Base-by-base conservation (phyloP, 2,888 invertebrate species). In the Parochlus steinenii region DNA sequence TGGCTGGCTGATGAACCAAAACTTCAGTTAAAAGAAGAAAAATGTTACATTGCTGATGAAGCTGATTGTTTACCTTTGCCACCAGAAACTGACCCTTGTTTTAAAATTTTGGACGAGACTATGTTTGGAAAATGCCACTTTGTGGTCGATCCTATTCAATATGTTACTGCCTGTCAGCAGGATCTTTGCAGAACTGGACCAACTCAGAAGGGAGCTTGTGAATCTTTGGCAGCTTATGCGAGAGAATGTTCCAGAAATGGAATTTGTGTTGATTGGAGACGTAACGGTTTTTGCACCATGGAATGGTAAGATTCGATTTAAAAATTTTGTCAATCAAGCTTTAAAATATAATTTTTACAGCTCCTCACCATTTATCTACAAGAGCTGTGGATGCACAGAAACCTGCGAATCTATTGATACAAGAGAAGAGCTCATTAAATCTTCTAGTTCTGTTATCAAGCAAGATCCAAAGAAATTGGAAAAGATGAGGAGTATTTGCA, bases 221-320 rank as follows among this genome's bases (percentile, higher is more conserved):
- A 61, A 12, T 61, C 69, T 0, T 56, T 85, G 11, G 71, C 73
- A 44, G 70, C 74, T 0, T 86, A 85, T 52, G 79, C 77, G 0
- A 64, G 70, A 38, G 75, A 74, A 43, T 86, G 86, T 46, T 61
- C 69, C 10, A 58, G 64, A 10, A 64, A 67, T 37, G 80, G 75
- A 7, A 64, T 85, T n/a, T 83, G 83, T 47, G 56, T 78, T 2
- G 61, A 71, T 45, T 85, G 86, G 82, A 63, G 79, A 35, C 58
- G 57, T 1, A 61, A 58, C 1, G 50, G 61, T 2, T 51, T 74
- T 1, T 86, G 86, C 48, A 75, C 78, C 0, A 69, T 67, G 41
- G 54, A 63, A 10, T 36, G 36, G 31, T 35, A 30, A 27, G 19
- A 12, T 12, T n/a, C 18, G 26, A 5, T 20, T 34, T 31, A 8